Evolutionary conservation across 1,140 invertebrate genomes (phyloP).

Genomic region (Ceratina calcarata): DNA sequence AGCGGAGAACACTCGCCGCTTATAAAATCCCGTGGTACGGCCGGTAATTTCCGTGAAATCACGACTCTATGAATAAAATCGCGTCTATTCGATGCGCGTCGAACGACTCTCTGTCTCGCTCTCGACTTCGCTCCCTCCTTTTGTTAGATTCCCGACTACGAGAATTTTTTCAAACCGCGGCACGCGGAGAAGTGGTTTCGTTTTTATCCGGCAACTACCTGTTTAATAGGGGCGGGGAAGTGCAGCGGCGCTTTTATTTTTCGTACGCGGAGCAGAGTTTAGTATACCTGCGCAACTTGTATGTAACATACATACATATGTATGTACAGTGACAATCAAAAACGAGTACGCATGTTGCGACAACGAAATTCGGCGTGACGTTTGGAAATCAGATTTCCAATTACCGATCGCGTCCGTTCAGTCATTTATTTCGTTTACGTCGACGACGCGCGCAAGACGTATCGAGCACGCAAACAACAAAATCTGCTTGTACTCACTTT

Average conservation of each 20-base stretch:
- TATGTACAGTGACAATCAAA: not conserved
- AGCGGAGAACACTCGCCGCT: conserved; percentile 12
- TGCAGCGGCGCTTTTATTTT: conserved; percentile 22
- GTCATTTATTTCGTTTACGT: too few relatives aligned
- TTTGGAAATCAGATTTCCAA: not conserved
- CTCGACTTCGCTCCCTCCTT: not conserved
- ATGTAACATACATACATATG: not conserved
- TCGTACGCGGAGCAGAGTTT: conserved; percentile 12
- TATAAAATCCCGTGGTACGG: not conserved
- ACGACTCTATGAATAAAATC: conserved; percentile 19
- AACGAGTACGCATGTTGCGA: too few relatives aligned
- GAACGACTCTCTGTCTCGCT: conserved; percentile 12
- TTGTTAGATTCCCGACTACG: conserved; percentile 3
- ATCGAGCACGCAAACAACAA: not conserved
- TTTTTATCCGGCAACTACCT: conserved; percentile 41
- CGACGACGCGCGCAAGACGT: not conserved
- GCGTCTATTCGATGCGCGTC: not conserved
- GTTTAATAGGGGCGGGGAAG: conserved; percentile 36
- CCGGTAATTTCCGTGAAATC: conserved; percentile 14
- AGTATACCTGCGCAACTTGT: conserved; percentile 9
- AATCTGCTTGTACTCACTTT: not conserved
- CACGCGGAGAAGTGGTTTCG: conserved; percentile 11
- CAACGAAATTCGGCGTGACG: not conserved
- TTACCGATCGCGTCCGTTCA: too few relatives aligned
- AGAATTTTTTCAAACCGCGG: conserved; percentile 21